Conservation (phyloP, 2,113 vertebrate genomes). For the Nyctereutes procyonoides region DNA sequence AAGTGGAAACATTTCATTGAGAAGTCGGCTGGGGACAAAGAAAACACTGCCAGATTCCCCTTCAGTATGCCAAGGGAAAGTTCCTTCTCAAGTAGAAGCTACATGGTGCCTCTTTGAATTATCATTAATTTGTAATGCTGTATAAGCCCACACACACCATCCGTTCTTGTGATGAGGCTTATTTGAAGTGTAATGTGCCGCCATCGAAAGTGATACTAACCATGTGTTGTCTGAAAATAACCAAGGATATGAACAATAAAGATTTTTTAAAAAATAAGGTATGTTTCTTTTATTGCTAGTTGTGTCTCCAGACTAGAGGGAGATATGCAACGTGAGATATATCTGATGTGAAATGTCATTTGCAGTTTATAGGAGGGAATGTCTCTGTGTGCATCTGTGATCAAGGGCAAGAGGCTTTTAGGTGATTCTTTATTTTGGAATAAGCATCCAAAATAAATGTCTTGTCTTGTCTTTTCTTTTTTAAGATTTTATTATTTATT, state of each 20-base stretch:
- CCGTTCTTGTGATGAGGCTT: not conserved
- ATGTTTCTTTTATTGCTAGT: conserved; percentile 28
- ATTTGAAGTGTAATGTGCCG: not conserved
- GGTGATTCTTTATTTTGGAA: not conserved
- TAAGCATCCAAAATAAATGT: not conserved
- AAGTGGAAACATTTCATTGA: conserved; percentile 73
- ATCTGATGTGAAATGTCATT: not conserved
- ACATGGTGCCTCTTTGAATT: not conserved
- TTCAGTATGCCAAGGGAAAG: conserved; percentile 29
- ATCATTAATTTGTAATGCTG: not conserved
- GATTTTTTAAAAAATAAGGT: not conserved
- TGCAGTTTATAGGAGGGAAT: not conserved
- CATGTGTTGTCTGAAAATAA: conserved; percentile 30
- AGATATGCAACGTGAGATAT: not conserved
- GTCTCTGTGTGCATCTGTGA: not conserved
- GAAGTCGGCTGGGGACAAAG: conserved; percentile 57
- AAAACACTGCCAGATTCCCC: conserved; percentile 7
- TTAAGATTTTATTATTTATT: too few relatives aligned
- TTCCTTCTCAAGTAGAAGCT: not conserved
- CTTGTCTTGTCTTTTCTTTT: too few relatives aligned
- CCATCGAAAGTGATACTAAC: not conserved
- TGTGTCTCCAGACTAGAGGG: not conserved
- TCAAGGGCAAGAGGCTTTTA: not conserved
- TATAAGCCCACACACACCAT: not conserved
- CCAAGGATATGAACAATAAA: conserved; percentile 53